Percentiles rank a stretch among this genome's conserved stretches.
Conservation (phyloP, 2,113 vertebrate species). For the Pelmatolapia mariae region DNA sequence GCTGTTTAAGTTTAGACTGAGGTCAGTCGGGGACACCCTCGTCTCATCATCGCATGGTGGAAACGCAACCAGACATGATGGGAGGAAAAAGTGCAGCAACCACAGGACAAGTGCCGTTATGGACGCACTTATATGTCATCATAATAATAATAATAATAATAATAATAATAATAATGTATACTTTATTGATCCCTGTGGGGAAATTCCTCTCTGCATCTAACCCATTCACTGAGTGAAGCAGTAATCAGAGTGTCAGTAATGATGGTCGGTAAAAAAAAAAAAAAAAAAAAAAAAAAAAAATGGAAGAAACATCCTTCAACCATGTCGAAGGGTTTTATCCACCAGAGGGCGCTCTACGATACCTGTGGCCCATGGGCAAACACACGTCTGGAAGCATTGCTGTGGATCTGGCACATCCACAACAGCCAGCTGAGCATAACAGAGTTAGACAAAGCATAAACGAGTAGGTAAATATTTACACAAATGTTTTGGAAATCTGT, state of each 20-base stretch:
- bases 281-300: neutral
- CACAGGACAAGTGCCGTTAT: neutral
- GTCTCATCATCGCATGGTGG: neutral
- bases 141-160: too few species aligned
- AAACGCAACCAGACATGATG: neutral
- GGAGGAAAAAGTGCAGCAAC: neutral
- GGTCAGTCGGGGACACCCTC: conserved; percentile 24
- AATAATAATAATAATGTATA: neutral
- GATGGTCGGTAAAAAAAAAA: neutral
- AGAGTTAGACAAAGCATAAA: neutral
- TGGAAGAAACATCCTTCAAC: neutral
- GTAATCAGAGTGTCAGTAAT: neutral
- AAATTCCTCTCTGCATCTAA: neutral
- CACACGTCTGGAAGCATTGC: neutral
- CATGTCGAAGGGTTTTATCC: neutral
- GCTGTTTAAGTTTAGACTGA: conserved; percentile 35
- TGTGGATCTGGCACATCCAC: neutral
- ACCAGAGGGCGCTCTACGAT: neutral
- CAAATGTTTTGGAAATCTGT: neutral
- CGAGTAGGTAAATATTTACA: neutral
- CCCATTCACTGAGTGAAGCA: neutral
- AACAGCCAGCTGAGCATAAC: neutral
- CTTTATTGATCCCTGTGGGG: neutral
- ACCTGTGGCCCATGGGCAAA: neutral
- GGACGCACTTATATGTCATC: neutral